These are phyloP conservation scores for Samia ricini DNA, from an alignment of 1,140 invertebrate genomes.

Conservation along the genomic window DNA sequence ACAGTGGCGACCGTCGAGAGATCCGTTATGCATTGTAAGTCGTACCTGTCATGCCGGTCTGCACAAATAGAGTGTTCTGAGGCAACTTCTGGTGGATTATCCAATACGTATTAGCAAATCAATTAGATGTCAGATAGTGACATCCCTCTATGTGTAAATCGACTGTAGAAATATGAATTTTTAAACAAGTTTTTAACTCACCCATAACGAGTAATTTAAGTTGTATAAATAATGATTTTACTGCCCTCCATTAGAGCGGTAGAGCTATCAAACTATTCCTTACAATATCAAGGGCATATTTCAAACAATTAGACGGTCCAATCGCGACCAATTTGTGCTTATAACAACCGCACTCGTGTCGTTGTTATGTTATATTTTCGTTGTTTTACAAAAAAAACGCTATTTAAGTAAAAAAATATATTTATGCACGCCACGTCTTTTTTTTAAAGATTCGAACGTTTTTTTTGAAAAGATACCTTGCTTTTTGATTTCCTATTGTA, in stretches of 20 bases:
- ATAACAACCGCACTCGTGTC: constrained; percentile 22
- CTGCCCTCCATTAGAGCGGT: background rate
- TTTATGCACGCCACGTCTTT: background rate
- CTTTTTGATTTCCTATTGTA: too few species aligned
- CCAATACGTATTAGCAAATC: too few species aligned
- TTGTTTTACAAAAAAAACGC: background rate
- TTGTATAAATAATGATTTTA: background rate
- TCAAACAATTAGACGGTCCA: constrained; percentile 60
- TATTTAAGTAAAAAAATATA: background rate
- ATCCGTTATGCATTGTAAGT: too few species aligned
- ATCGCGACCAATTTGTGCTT: constrained; percentile 56
- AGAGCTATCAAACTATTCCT: constrained; percentile 44
- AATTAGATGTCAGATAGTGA: too few species aligned
- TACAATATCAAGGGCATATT: constrained; percentile 47
- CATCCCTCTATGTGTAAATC: too few species aligned
- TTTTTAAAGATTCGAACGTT: background rate
- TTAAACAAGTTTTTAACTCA: background rate
- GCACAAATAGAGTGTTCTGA: too few species aligned
- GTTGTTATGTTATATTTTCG: constrained; percentile 4
- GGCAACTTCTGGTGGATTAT: too few species aligned
- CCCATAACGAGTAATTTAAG: background rate
- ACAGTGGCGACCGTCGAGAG: too few species aligned
- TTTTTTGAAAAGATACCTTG: background rate
- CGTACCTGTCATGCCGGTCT: too few species aligned
- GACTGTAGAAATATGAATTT: too few species aligned